Conservation (phyloP, 2,797 vertebrate species). For the Lepilemur septentrionalis region DNA sequence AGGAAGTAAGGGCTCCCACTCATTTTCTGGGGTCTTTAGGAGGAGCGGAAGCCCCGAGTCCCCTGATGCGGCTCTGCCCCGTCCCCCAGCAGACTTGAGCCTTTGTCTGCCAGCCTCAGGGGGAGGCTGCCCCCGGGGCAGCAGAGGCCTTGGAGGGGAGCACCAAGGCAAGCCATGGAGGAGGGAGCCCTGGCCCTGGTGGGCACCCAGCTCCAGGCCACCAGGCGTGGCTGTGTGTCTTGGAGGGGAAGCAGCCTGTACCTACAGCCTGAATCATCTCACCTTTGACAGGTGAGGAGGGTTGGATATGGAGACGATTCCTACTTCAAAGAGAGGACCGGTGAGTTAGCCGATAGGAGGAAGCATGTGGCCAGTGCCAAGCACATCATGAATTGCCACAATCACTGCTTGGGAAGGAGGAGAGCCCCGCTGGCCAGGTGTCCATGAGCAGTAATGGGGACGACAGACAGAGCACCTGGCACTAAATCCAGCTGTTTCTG, state of each 20-base stretch:
- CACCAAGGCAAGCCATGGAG: no score
- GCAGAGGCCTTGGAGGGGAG: background rate
- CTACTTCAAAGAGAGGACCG: fast-evolving
- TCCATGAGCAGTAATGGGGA: background rate
- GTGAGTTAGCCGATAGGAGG: fast-evolving
- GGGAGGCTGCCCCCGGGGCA: background rate
- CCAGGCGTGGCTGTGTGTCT: background rate
- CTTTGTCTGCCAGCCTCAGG: background rate
- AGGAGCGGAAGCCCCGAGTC: background rate
- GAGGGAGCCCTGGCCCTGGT: no score
- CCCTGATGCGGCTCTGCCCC: background rate
- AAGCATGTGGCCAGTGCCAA: background rate
- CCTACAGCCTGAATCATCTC: background rate
- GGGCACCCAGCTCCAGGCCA: background rate
- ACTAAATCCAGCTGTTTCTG: background rate
- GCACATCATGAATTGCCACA: fast-evolving
- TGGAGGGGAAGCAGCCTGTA: background rate
- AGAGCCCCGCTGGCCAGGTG: background rate
- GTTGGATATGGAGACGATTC: background rate
- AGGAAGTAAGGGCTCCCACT: background rate
- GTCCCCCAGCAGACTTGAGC: background rate
- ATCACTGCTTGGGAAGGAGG: background rate
- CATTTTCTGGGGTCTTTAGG: background rate
- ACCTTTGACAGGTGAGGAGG: background rate
- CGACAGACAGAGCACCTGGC: background rate